phyloP scores from a whole-genome alignment of 2,113 vertebrate species.

The Ageneiosus marmoratus region DNA sequence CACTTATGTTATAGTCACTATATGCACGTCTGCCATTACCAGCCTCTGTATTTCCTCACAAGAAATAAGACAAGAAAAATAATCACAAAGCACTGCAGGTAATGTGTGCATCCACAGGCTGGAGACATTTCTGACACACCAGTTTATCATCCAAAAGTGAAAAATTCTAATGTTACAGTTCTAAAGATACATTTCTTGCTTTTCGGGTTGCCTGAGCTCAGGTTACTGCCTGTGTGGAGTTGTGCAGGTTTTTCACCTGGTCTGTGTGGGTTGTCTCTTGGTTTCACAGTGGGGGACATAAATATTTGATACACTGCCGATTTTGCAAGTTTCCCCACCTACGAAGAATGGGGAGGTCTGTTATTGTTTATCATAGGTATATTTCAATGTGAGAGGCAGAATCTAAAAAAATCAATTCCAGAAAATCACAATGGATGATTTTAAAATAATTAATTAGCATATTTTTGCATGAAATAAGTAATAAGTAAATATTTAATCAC shows the following conservation, averaged over 20 bases:
- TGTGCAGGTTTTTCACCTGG: not conserved
- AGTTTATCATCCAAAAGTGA: slow-evolving; percentile 82
- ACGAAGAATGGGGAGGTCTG: too few relatives aligned
- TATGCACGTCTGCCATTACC: not conserved
- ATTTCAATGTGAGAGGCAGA: too few relatives aligned
- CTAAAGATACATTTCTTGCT: not conserved
- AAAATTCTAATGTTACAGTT: not conserved
- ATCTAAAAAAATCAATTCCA: too few relatives aligned
- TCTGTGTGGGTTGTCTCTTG: not conserved
- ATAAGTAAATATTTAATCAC: too few relatives aligned
- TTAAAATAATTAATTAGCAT: too few relatives aligned
- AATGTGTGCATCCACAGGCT: slow-evolving; percentile 90
- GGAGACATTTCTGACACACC: slow-evolving; percentile 87
- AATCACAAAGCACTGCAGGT: slow-evolving; percentile 73
- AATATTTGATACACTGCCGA: too few relatives aligned
- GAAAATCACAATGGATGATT: too few relatives aligned
- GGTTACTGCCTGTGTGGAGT: not conserved
- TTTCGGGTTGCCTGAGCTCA: not conserved
- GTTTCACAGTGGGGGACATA: too few relatives aligned
- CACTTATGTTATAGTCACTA: not conserved
- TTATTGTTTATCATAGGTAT: too few relatives aligned
- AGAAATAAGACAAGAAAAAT: not conserved
- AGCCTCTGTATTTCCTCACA: not conserved
- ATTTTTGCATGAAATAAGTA: too few relatives aligned
- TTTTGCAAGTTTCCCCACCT: too few relatives aligned